These are phyloP conservation scores for Callipepla squamata DNA, from an alignment of 2,113 vertebrate genomes.

Conservation along the genomic window DNA sequence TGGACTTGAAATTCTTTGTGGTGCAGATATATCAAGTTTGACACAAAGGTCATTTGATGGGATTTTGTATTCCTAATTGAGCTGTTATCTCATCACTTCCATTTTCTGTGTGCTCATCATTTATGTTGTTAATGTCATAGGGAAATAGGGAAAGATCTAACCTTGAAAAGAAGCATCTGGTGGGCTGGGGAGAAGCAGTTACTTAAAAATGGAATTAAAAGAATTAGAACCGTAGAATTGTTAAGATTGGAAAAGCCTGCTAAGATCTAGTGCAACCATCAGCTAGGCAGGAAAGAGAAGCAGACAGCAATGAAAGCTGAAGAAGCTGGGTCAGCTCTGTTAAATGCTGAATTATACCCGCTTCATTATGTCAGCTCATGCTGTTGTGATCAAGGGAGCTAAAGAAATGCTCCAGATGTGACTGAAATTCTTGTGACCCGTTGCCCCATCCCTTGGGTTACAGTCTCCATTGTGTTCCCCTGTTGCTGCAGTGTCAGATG, in stretches of 20 bases:
- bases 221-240: no score
- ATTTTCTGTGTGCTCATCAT: not conserved
- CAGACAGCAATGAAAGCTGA: not conserved
- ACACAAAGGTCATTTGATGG: not conserved
- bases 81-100: not conserved
- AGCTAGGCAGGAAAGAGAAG: not conserved
- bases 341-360: accelerated
- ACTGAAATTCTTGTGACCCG: not conserved
- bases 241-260: no score
- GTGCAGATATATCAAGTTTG: not conserved
- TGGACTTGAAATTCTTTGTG: not conserved
- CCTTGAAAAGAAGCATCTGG: not conserved
- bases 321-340: not conserved
- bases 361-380: not conserved
- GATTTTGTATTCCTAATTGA: not conserved
- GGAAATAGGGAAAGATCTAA: not conserved
- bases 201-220: not conserved
- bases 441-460: not conserved
- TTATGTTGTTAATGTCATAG: not conserved
- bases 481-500: not conserved
- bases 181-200: not conserved
- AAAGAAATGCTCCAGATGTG: not conserved
- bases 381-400: not conserved
- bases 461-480: not conserved
- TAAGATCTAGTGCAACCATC: no score